Evolutionary conservation across 1,140 invertebrate species (phyloP).

Genomic region (Parasteatoda tepidariorum): DNA sequence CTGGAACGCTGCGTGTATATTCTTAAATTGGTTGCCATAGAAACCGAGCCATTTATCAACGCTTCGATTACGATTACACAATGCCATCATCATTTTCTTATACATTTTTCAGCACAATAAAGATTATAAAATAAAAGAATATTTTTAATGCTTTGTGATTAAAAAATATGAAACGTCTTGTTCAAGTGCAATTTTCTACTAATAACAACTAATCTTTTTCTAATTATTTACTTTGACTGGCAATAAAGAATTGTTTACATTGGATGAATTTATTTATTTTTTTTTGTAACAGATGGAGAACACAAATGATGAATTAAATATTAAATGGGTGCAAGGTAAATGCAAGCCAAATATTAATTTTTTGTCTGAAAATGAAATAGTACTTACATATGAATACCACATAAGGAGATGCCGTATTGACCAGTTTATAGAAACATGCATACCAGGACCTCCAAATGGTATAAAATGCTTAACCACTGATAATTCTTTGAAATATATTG

Average conservation of each 20-base stretch:
- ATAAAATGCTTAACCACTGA: slow-evolving; percentile 14
- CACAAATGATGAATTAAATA: background rate
- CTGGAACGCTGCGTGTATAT: slow-evolving; percentile 30
- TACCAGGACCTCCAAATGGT: background rate
- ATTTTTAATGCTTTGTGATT: background rate
- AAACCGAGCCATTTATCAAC: slow-evolving; percentile 29
- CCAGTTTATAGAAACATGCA: background rate
- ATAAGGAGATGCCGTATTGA: slow-evolving; percentile 8
- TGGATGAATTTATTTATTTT: background rate
- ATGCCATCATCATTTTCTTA: background rate
- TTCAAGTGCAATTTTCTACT: background rate
- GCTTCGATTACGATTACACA: background rate
- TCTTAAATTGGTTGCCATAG: slow-evolving; percentile 40
- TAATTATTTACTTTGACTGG: background rate
- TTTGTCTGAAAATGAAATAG: slow-evolving; percentile 6
- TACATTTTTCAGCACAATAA: background rate
- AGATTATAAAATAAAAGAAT: background rate
- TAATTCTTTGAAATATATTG: background rate
- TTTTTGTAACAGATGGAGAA: background rate
- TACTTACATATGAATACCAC: background rate
- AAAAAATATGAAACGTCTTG: too few species aligned
- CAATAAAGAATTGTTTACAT: background rate
- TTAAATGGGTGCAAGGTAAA: slow-evolving; percentile 31
- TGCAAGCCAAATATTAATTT: background rate
- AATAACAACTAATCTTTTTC: background rate